These are phyloP conservation scores for Bradysia coprophila DNA, from an alignment of 1,140 invertebrate species.

Conservation along the genomic window DNA sequence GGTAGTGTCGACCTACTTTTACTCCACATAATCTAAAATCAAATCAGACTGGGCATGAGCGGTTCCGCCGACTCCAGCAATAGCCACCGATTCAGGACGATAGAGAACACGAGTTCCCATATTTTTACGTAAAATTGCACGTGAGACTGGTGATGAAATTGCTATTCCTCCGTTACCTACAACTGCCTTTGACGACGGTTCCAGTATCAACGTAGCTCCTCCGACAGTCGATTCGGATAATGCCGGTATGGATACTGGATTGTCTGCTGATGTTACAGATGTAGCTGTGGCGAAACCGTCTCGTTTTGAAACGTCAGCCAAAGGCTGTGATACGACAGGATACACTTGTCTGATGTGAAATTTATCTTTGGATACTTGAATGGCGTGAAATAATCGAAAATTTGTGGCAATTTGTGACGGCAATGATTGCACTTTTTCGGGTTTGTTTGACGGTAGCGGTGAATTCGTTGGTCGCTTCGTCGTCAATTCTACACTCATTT, in stretches of 20 bases:
- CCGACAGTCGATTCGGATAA: too few species aligned
- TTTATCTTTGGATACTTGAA: too few species aligned
- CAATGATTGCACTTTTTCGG: too few species aligned
- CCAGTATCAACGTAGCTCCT: conserved; percentile 31
- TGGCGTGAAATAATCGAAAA: too few species aligned
- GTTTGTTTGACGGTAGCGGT: too few species aligned
- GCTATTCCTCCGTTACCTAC: conserved; percentile 41
- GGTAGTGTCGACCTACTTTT: too few species aligned
- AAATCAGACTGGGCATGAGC: conserved; percentile 47
- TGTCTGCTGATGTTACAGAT: too few species aligned
- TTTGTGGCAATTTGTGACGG: too few species aligned
- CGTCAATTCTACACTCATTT: too few species aligned
- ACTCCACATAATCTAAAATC: conserved; percentile 23
- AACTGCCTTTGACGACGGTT: conserved; percentile 37
- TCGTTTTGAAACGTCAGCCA: neutral
- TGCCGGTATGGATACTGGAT: conserved; percentile 7
- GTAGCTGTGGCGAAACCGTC: neutral
- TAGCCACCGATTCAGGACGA: conserved; percentile 41
- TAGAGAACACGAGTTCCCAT: conserved; percentile 34
- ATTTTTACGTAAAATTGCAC: conserved; percentile 29
- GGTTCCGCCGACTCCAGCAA: conserved; percentile 46
- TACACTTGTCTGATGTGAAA: too few species aligned
- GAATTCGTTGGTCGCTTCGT: too few species aligned
- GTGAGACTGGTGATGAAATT: conserved; percentile 43
- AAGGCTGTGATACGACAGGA: too few species aligned